Percentiles rank a stretch among this genome's conserved stretches.
These are phyloP conservation scores for Euplexia lucipara DNA, from an alignment of 2,888 invertebrate genomes.

Conservation along the genomic window DNA sequence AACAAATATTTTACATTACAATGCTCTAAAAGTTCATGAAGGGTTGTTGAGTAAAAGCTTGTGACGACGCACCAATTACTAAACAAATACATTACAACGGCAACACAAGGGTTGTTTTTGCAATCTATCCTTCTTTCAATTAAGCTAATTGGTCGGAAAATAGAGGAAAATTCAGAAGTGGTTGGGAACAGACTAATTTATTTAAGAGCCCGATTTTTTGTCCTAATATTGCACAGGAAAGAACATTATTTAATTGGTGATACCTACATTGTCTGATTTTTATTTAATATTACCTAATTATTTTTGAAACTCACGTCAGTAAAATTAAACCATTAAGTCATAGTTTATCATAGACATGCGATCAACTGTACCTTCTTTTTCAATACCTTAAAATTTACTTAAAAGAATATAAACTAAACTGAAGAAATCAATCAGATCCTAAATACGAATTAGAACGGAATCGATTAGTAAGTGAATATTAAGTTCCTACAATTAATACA, in stretches of 20 bases:
- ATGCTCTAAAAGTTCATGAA: constrained; percentile 16
- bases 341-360: no score
- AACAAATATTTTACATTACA: constrained; percentile 27
- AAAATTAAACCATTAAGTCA: no score
- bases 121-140: constrained; percentile 62
- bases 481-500: no score
- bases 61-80: constrained; percentile 41
- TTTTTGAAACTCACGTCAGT: no score
- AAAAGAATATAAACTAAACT: no score
- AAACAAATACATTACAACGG: constrained; percentile 54
- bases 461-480: no score
- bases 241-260: constrained; percentile 25
- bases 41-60: constrained; percentile 29
- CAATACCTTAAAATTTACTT: no score
- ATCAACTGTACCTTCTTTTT: no score
- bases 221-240: constrained; percentile 3
- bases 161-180: constrained; percentile 53
- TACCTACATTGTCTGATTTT: constrained; percentile 13
- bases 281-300: constrained; percentile 13
- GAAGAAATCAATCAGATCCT: no score
- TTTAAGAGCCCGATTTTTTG: constrained; percentile 35
- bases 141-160: constrained; percentile 61
- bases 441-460: no score
- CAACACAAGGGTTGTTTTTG: constrained; percentile 52
- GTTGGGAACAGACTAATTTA: constrained; percentile 46